A percentile compares a stretch with the other conserved stretches of the same genome.
phyloP scores from a whole-genome alignment of 2,113 vertebrate species.

The Oenanthe oenanthe region DNA sequence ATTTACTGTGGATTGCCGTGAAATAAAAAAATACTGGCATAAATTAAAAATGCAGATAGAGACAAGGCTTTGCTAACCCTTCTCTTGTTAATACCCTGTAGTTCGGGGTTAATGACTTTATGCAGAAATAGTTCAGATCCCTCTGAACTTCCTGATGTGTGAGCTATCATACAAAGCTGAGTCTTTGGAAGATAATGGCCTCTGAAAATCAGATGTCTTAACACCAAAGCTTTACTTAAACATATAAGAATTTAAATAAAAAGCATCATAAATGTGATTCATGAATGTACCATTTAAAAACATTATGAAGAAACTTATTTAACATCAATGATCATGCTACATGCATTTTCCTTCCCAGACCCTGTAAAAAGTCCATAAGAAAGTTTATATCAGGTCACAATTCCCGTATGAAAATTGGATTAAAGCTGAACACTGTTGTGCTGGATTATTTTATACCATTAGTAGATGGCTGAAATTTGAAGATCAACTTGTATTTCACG shows the following conservation, averaged over 20 bases:
- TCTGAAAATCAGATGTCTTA: not conserved
- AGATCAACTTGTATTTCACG: not conserved
- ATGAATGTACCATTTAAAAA: not conserved
- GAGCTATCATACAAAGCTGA: not conserved
- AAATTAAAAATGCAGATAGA: not conserved
- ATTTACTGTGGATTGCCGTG: not conserved
- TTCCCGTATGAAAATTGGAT: not conserved
- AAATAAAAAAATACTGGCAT: not conserved
- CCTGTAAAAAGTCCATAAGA: not conserved
- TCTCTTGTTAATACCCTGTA: not conserved
- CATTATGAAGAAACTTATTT: not conserved
- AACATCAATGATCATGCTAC: not conserved
- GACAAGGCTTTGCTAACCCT: not conserved
- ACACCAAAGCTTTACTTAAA: not conserved
- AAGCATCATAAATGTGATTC: not conserved
- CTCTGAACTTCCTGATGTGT: not conserved
- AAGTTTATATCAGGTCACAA: not conserved
- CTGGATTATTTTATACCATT: not conserved
- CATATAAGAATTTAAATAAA: not conserved
- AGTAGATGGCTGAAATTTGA: not conserved
- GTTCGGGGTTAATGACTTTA: not conserved
- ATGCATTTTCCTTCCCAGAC: not conserved
- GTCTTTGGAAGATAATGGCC: not conserved
- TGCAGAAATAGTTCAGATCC: not conserved
- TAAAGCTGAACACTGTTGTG: not conserved